These are phyloP conservation scores for Synaphobranchus kaupii DNA, from an alignment of 2,797 vertebrate species.

Conservation along the genomic window DNA sequence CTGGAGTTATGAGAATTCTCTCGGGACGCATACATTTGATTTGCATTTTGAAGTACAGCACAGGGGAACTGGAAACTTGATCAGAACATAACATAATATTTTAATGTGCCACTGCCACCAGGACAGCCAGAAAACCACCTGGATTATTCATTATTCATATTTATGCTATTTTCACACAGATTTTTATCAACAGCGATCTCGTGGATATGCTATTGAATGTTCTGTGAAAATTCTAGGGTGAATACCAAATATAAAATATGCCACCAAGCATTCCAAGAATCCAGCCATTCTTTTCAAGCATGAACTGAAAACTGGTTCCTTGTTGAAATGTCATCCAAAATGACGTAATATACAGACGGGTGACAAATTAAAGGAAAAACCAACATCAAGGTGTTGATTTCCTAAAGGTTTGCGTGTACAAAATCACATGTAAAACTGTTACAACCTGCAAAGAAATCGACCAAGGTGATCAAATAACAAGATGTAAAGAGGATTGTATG, in stretches of 20 bases:
- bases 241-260: constrained; percentile 52
- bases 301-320: too few species aligned
- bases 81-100: neutral
- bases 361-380: too few species aligned
- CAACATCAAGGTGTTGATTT: too few species aligned
- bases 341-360: neutral
- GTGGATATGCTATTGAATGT: constrained; percentile 69
- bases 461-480: too few species aligned
- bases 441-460: too few species aligned
- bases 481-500: too few species aligned
- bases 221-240: constrained; percentile 70
- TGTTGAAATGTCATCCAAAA: neutral
- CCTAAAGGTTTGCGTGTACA: too few species aligned
- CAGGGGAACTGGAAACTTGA: constrained; percentile 13
- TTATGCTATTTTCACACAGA: neutral
- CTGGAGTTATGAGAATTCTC: constrained; percentile 49
- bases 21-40: constrained; percentile 50
- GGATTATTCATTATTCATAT: constrained; percentile 3
- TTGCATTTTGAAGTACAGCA: constrained; percentile 41
- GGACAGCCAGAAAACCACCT: neutral
- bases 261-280: too few species aligned
- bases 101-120: neutral
- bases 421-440: too few species aligned
- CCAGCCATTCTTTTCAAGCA: too few species aligned
- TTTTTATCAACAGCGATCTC: constrained; percentile 61